These are phyloP conservation scores for Glareola pratincola DNA, from an alignment of 2,113 vertebrate species.

Conservation along the genomic window DNA sequence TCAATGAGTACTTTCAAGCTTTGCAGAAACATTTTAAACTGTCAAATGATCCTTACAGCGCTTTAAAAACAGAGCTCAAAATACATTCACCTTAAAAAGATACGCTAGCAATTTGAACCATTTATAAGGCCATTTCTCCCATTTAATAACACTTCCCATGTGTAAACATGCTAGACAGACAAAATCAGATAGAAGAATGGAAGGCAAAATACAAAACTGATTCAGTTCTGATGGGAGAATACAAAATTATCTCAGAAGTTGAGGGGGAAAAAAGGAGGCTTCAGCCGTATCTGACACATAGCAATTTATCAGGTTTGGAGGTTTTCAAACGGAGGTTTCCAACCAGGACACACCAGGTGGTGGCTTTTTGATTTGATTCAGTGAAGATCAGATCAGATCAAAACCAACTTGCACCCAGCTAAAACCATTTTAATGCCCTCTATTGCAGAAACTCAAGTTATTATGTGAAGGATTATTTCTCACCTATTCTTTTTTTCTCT, in stretches of 20 bases:
- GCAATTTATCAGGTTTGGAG: neutral
- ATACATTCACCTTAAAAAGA: neutral
- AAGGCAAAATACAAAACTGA: neutral
- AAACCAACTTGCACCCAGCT: neutral
- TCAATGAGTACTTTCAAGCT: neutral
- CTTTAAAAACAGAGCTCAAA: slow-evolving; percentile 7
- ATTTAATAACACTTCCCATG: neutral
- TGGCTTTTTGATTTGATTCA: neutral
- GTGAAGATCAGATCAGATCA: neutral
- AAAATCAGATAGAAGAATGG: neutral
- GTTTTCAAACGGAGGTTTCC: neutral
- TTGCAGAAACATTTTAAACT: neutral
- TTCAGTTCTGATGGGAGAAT: neutral
- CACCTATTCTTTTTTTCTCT: neutral
- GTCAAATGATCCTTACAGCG: neutral
- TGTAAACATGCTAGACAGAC: neutral
- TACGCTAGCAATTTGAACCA: neutral
- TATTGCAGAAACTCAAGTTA: neutral
- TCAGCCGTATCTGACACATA: neutral
- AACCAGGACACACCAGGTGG: neutral
- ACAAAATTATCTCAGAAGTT: neutral
- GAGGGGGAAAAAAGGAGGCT: neutral
- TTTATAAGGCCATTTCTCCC: neutral
- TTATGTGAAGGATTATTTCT: neutral
- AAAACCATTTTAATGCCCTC: neutral